phyloP scores from a whole-genome alignment of 2,888 invertebrate genomes.

The Erannis defoliaria region DNA sequence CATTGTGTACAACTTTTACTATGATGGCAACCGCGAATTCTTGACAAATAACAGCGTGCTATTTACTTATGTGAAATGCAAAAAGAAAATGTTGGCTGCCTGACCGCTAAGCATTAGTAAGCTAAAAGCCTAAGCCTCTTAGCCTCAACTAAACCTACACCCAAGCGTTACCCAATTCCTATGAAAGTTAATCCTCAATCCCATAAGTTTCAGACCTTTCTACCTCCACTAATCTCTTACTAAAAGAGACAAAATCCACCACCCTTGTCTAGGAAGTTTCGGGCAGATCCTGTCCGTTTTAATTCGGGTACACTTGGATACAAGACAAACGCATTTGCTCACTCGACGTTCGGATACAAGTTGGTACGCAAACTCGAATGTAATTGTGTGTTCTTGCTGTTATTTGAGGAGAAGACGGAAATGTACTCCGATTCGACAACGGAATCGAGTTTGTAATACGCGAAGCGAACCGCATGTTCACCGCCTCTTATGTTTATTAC shows the following conservation, averaged over 20 bases:
- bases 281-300: slow-evolving; percentile 50
- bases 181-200: neutral
- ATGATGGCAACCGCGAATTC: too few relatives aligned
- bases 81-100: too few relatives aligned
- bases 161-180: neutral
- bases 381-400: neutral
- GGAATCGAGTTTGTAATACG: neutral
- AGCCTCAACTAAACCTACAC: neutral
- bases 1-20: neutral
- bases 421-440: neutral
- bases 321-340: slow-evolving; percentile 70
- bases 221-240: slow-evolving; percentile 4
- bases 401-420: neutral
- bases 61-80: too few relatives aligned
- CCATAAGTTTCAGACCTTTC: slow-evolving; percentile 10
- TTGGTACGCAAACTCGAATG: neutral
- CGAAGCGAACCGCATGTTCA: too few relatives aligned
- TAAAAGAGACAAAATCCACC: slow-evolving; percentile 28
- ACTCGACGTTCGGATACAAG: slow-evolving; percentile 8
- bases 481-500: too few relatives aligned
- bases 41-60: too few relatives aligned
- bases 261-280: slow-evolving; percentile 56
- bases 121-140: neutral
- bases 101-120: too few relatives aligned
- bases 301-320: slow-evolving; percentile 60